These are phyloP conservation scores for Fundulus diaphanus DNA, from an alignment of 2,797 vertebrate species.

Conservation along the genomic window DNA sequence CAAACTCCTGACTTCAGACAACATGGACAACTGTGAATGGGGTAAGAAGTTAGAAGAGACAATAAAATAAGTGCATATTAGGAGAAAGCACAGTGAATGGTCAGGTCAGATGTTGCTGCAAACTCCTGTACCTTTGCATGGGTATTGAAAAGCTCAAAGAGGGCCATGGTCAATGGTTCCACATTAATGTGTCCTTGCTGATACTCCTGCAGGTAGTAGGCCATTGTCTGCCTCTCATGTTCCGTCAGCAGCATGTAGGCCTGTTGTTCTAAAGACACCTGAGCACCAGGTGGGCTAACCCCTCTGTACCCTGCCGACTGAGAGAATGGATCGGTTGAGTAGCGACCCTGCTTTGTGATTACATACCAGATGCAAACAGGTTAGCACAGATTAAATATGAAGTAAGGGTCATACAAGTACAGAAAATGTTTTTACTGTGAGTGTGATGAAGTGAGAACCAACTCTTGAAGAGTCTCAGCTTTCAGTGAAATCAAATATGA, in stretches of 20 bases:
- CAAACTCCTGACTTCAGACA: slow-evolving; percentile 89
- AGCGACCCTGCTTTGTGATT: neutral
- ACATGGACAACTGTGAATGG: slow-evolving; percentile 86
- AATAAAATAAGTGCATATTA: neutral
- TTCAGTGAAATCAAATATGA: neutral
- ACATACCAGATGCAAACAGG: neutral
- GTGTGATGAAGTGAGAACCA: neutral
- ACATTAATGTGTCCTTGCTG: slow-evolving; percentile 85
- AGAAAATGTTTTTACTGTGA: neutral
- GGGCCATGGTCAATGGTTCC: slow-evolving; percentile 89
- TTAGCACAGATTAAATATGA: neutral
- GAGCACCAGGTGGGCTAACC: slow-evolving; percentile 82
- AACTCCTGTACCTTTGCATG: slow-evolving; percentile 89
- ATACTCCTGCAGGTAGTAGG: slow-evolving; percentile 93
- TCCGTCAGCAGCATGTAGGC: slow-evolving; percentile 89
- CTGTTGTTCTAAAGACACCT: slow-evolving; percentile 90
- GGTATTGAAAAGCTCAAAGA: slow-evolving; percentile 95
- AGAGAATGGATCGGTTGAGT: neutral
- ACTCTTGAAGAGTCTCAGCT: neutral
- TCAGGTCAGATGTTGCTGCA: neutral
- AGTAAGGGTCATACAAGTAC: neutral
- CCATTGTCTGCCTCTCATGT: slow-evolving; percentile 88
- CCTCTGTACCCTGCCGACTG: slow-evolving; percentile 84
- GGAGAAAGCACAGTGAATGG: neutral
- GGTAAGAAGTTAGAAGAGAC: neutral